A percentile compares a stretch with the other conserved stretches of the same genome.
These are phyloP conservation scores for Drosophila seguyi DNA, from an alignment of 1,140 invertebrate genomes.

Conservation along the genomic window DNA sequence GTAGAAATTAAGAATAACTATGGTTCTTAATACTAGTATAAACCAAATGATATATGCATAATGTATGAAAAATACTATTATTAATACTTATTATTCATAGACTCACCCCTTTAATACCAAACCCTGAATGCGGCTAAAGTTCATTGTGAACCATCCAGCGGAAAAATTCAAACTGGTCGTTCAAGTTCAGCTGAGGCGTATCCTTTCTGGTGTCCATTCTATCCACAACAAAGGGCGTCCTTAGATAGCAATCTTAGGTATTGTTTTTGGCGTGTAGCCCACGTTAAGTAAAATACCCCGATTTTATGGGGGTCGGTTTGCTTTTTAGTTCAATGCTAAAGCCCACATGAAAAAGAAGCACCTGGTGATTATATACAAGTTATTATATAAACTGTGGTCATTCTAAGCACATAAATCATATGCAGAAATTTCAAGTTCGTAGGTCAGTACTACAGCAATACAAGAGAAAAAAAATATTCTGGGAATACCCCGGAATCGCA, in stretches of 20 bases:
- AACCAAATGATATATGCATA: too few species aligned
- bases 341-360: conserved; percentile 2
- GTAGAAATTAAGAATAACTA: too few species aligned
- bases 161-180: conserved; percentile 20
- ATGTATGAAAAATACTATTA: too few species aligned
- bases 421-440: conserved; percentile 1
- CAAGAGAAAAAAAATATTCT: not conserved
- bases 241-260: conserved; percentile 49
- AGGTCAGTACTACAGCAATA: conserved; percentile 10
- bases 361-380: not conserved
- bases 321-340: conserved; percentile 50
- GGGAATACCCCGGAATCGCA: not conserved
- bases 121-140: conserved; percentile 41
- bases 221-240: conserved; percentile 25
- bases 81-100: not conserved
- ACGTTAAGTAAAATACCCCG: conserved; percentile 15
- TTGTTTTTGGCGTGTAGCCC: conserved; percentile 31
- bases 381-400: not conserved
- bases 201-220: conserved; percentile 15
- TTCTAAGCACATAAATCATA: conserved; percentile 18
- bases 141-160: conserved; percentile 48
- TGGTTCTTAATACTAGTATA: too few species aligned
- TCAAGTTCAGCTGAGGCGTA: conserved; percentile 4
- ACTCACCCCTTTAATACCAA: conserved; percentile 52
- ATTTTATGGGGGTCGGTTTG: conserved; percentile 7